Evolutionary conservation across 2,888 invertebrate species (phyloP), one percentile per base, ranked within the genome.

Genomic region (Apotomis turbidana): DNA sequence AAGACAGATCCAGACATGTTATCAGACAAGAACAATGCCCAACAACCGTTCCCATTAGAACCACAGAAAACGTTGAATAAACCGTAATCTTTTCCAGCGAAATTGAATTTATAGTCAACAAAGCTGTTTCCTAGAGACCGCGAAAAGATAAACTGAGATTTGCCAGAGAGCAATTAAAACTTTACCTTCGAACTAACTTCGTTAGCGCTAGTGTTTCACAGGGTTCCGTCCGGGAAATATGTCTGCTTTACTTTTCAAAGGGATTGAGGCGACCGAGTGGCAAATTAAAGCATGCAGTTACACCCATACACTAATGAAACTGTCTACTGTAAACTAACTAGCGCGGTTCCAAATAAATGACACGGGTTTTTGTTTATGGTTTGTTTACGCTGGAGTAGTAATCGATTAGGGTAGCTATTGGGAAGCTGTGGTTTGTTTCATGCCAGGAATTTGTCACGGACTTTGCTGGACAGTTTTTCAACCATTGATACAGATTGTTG

Each of bases 61-160:
- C 59, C 27, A 54, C 63, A 51, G 57, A 63, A 74, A 74, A 60
- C 64, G 72, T 74, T 76, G 85, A 84, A 85, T 82, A 87, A 83
- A 78, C 80, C 76, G 81, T 83, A 87, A 89, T 88, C 85, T 88
- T 89, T 87, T 84, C 83, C 83, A 82, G 79, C 81, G 85, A 89
- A 90, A 93, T 91, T 90, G 87, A 90, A 91, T 91, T 90, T 90
- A 89, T 86, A 87, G 88, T 89, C 87, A 90, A 91, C 90, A 90
- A 87, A 89, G 85, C 88, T 85, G 88, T 89, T 87, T 87, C 84
- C 81, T 81, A 77, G 86, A 80, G 85, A 89, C 90, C 89, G 83
- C 89, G 85, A 90, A 91, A 93, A 93, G 91, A 91, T 91, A 90
- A 91, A 91, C 89, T 85, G 86, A 90, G 90, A 89, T 91, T 90